Conservation (phyloP, 2,888 invertebrate species). For the Diplazon laetatorius region DNA sequence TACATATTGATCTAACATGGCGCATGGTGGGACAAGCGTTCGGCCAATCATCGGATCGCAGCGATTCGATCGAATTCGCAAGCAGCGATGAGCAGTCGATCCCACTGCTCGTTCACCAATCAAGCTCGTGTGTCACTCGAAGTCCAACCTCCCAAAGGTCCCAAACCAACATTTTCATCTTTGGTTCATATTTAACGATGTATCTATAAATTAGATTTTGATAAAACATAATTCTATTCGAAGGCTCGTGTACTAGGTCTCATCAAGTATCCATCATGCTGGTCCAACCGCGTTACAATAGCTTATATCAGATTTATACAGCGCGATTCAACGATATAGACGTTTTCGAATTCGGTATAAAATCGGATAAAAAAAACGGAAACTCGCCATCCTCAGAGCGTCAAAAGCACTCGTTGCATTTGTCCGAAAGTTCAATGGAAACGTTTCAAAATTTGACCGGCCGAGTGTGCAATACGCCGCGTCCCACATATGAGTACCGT, state of each 20-base stretch:
- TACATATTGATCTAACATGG: too few species aligned
- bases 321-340: slow-evolving; percentile 9
- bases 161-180: too few species aligned
- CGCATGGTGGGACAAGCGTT: too few species aligned
- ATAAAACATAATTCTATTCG: neutral
- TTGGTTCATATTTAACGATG: neutral
- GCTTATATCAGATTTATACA: slow-evolving; percentile 5
- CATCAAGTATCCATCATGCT: slow-evolving; percentile 25
- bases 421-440: slow-evolving; percentile 31
- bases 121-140: too few species aligned
- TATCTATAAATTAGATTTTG: slow-evolving; percentile 1
- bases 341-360: neutral
- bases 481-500: neutral
- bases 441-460: slow-evolving; percentile 34
- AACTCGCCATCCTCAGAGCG: slow-evolving; percentile 12
- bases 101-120: too few species aligned
- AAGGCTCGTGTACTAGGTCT: neutral
- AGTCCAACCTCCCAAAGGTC: too few species aligned
- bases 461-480: neutral
- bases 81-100: too few species aligned
- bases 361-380: slow-evolving; percentile 27
- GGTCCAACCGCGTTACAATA: neutral
- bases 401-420: slow-evolving; percentile 45
- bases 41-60: too few species aligned
- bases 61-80: too few species aligned